Conservation (phyloP, 2,797 vertebrate species). For the Smutsia gigantea region DNA sequence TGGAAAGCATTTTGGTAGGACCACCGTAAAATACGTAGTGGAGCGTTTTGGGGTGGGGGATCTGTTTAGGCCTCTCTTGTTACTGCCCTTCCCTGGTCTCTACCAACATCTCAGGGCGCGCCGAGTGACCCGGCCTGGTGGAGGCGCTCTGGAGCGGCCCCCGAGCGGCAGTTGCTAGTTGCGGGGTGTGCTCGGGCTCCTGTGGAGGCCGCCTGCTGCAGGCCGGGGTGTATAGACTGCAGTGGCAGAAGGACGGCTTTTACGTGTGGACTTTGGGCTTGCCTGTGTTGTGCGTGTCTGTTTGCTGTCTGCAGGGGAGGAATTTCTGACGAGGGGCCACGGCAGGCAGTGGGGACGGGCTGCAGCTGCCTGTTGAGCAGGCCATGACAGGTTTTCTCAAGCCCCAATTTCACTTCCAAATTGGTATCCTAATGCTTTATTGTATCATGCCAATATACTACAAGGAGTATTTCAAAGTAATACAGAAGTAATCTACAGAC, state of each 20-base stretch:
- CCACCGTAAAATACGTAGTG: neutral
- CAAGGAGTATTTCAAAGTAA: slow-evolving; percentile 57
- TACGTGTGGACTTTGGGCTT: neutral
- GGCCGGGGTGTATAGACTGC: neutral
- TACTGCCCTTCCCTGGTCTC: neutral
- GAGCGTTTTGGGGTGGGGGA: neutral
- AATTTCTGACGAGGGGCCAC: neutral
- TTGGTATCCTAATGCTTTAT: slow-evolving; percentile 71
- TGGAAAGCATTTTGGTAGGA: slow-evolving; percentile 2
- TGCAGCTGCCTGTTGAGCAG: neutral
- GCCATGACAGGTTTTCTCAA: neutral
- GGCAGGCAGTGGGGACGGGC: neutral
- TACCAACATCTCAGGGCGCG: neutral
- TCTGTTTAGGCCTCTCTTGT: neutral
- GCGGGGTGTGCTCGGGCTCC: neutral
- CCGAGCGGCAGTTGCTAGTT: neutral
- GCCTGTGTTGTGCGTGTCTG: fast-evolving
- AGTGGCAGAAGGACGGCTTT: neutral
- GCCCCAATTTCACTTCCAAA: neutral
- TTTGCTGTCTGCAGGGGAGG: neutral
- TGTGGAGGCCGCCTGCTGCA: neutral
- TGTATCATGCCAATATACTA: slow-evolving; percentile 59
- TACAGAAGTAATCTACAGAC: slow-evolving; percentile 79
- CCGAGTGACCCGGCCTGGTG: neutral
- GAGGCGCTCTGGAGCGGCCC: too few relatives aligned